phyloP scores from a whole-genome alignment of 1,140 invertebrate genomes.

The Palaemon carinicauda region DNA sequence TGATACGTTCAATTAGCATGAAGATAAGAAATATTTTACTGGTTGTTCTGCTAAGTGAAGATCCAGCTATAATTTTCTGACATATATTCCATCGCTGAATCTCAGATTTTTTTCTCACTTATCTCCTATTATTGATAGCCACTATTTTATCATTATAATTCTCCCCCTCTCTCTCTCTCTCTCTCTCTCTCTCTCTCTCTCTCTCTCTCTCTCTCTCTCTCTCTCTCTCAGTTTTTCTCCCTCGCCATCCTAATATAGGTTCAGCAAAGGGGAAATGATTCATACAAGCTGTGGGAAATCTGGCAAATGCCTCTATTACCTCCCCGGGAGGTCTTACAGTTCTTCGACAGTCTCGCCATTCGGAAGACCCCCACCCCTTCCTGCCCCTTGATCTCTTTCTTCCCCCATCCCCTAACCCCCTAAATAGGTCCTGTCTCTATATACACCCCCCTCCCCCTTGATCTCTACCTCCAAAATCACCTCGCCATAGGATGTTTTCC shows the following conservation, averaged over 20 bases:
- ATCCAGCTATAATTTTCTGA: too few species aligned
- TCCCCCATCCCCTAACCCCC: neutral
- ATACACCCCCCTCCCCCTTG: neutral
- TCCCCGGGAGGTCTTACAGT: neutral
- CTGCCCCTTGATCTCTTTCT: too few species aligned
- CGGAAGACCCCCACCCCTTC: neutral
- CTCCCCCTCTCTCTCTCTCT: neutral
- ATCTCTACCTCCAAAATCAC: neutral
- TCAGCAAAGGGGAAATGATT: conserved; percentile 17
- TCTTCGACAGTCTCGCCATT: neutral
- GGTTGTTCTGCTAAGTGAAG: too few species aligned
- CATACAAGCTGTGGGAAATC: conserved; percentile 45
- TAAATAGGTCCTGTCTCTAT: neutral
- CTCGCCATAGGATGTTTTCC: too few species aligned
- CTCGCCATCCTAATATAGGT: too few species aligned
- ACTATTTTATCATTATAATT: neutral
- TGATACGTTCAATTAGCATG: too few species aligned
- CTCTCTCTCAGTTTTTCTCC: conserved; percentile 34
- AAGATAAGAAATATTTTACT: too few species aligned
- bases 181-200: neutral
- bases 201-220: conserved; percentile 3
- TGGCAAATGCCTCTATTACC: conserved; percentile 46
- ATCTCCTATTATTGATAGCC: too few species aligned
- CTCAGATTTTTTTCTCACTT: neutral
- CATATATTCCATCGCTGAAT: neutral